phyloP scores from a whole-genome alignment of 2,888 invertebrate species.

The Thecophora atra region DNA sequence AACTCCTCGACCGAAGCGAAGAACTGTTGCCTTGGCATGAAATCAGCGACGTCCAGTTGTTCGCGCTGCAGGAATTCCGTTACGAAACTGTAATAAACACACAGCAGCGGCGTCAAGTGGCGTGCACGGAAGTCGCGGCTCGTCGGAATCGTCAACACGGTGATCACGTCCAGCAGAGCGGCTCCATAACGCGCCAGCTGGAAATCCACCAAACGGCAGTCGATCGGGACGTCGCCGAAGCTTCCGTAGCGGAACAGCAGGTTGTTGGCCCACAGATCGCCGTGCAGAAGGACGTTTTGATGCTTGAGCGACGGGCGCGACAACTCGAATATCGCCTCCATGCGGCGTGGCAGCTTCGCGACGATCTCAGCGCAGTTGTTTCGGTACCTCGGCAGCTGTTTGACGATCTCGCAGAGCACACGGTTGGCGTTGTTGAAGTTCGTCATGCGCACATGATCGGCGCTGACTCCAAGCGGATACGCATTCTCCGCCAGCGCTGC shows the following conservation, averaged over 20 bases:
- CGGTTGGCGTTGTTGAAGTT: constrained; percentile 55
- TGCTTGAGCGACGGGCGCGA: constrained; percentile 59
- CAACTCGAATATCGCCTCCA: constrained; percentile 57
- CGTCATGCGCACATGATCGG: constrained; percentile 51
- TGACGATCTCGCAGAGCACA: constrained; percentile 58
- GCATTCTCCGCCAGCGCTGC: constrained; percentile 62
- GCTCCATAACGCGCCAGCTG: constrained; percentile 75
- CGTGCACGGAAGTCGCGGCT: constrained; percentile 64
- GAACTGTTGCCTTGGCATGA: constrained; percentile 67
- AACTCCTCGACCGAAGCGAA: constrained; percentile 64
- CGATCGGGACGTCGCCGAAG: constrained; percentile 65
- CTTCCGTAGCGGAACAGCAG: constrained; percentile 63
- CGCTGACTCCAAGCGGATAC: constrained; percentile 56
- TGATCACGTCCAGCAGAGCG: constrained; percentile 72
- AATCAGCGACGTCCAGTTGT: constrained; percentile 62
- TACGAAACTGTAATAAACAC: constrained; percentile 70
- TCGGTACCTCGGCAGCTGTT: constrained; percentile 57
- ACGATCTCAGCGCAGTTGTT: constrained; percentile 52
- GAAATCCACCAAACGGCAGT: constrained; percentile 75
- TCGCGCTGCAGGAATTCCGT: constrained; percentile 63
- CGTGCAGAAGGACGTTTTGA: constrained; percentile 66
- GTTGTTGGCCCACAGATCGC: constrained; percentile 68
- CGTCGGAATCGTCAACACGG: constrained; percentile 68
- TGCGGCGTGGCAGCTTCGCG: constrained; percentile 50
- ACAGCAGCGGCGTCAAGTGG: constrained; percentile 67